Base-by-base conservation (phyloP, 1,140 invertebrate genomes). In the Zaprionus gabonicus region DNA sequence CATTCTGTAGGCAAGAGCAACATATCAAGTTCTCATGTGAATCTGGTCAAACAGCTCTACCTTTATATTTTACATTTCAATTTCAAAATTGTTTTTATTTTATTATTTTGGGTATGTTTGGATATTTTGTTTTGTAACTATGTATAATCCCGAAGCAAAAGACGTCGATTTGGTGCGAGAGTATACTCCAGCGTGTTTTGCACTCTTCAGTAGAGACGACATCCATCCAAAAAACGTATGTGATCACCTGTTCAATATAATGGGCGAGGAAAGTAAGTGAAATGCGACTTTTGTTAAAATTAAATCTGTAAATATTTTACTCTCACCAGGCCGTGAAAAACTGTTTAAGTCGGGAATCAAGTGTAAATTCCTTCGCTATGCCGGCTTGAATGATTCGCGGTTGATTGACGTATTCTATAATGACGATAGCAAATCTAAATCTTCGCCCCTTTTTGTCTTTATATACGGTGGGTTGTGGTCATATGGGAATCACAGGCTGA, bases 161-260 rank as follows among this genome's bases (percentile, higher is more conserved):
- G 41, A 46, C n/a, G 0, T 46, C 3, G 2, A 46, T 46, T 46
- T 46, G 41, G 0, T 3, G n/a, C 7, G 41, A 46, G 41, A 46
- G 2, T 46, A 46, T 7, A 9, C 6, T 34, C 41, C 41, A n/a
- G 0, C 3, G 4, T 0, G 1, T 7, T 46, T 17, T 17, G 41
- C n/a, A 9, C n/a, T 46, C 7, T 7, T 0, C n/a, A 17, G n/a
- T 17, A 17, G 41, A 46, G 17, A 9, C n/a, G n/a, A 3, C 0
- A 7, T 1, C 6, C 0, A 44, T 3, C 41, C 2, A n/a, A 0
- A 0, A 0, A 0, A 1, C 0, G 2, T 7, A 9, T n/a, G 2
- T 7, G 1, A 17, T 7, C 0, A 0, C 0, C 6, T 10, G 1
- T 20, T 1, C 7, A 0, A 1, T 3, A 9, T 0, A 3, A 3